These are phyloP conservation scores for Dorcus hopei DNA, from an alignment of 2,888 invertebrate genomes.

Conservation along the genomic window DNA sequence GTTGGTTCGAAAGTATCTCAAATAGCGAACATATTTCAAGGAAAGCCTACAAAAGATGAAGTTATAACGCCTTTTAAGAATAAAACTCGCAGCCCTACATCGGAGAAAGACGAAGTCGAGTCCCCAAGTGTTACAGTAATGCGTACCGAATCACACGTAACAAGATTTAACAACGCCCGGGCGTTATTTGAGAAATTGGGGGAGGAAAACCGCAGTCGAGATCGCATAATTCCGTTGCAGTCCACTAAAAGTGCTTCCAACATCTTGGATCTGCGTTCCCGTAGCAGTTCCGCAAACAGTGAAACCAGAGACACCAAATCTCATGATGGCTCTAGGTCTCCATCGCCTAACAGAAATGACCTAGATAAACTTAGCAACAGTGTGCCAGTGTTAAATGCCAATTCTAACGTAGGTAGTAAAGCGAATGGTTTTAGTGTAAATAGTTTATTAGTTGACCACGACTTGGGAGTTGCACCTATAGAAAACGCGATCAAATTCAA, in stretches of 20 bases:
- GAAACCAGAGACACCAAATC: constrained; percentile 58
- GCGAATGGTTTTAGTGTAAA: constrained; percentile 36
- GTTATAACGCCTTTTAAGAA: constrained; percentile 19
- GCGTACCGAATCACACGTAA: constrained; percentile 83
- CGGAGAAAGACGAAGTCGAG: constrained; percentile 36
- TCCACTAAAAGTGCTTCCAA: constrained; percentile 50
- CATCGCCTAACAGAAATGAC: constrained; percentile 44
- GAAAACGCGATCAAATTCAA: constrained; percentile 26
- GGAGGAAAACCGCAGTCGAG: constrained; percentile 60
- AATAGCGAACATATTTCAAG: constrained; percentile 85
- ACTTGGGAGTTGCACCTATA: constrained; percentile 20
- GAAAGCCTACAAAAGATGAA: constrained; percentile 24
- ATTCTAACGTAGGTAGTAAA: constrained; percentile 24
- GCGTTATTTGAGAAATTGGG: constrained; percentile 89
- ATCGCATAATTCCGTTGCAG: constrained; percentile 40
- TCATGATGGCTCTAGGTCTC: constrained; percentile 44
- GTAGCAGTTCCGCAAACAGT: constrained; percentile 64
- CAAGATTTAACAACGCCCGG: constrained; percentile 87
- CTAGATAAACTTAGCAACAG: constrained; percentile 44
- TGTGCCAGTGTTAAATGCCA: constrained; percentile 51
- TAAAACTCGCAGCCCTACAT: constrained; percentile 23
- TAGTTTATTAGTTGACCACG: constrained; percentile 24
- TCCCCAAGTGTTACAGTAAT: constrained; percentile 64
- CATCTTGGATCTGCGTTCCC: constrained; percentile 57
- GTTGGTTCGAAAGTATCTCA: constrained; percentile 82